A percentile compares a stretch with the other conserved stretches of the same genome.
Evolutionary conservation across 2,113 vertebrate species (phyloP).

Genomic region (Nothocercus nigrocapillus): DNA sequence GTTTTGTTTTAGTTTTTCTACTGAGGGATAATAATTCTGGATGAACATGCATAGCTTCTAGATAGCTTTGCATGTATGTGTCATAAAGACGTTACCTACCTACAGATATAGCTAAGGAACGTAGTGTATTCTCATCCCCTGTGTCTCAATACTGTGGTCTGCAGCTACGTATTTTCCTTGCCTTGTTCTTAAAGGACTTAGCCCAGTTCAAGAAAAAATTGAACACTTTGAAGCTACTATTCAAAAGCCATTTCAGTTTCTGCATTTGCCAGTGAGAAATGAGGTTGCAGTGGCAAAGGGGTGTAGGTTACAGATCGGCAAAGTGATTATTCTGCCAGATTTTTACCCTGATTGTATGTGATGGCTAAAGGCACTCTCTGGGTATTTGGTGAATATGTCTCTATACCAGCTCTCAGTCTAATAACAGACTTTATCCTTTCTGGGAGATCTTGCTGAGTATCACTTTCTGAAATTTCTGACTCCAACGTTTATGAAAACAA

Average conservation of each 20-base stretch:
- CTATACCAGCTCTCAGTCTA: not conserved
- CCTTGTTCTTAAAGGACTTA: not conserved
- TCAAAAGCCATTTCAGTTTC: not conserved
- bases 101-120: not conserved
- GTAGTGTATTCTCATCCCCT: not conserved
- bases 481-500: not conserved
- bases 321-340: not conserved
- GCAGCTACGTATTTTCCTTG: not conserved
- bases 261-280: slow-evolving; percentile 3
- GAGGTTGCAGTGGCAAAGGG: not conserved
- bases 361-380: not conserved
- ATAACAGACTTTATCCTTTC: not conserved
- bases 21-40: not conserved
- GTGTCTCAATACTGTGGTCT: not conserved
- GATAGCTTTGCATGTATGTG: not conserved
- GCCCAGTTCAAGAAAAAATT: not conserved
- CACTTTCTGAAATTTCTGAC: not conserved
- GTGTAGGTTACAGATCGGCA: not conserved
- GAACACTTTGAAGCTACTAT: not conserved
- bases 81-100: not conserved
- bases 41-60: not conserved
- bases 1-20: not conserved
- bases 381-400: not conserved
- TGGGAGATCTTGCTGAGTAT: not conserved
- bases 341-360: not conserved